Evolutionary conservation across 1,140 invertebrate genomes (phyloP).

Genomic region (Callitettix versicolor): DNA sequence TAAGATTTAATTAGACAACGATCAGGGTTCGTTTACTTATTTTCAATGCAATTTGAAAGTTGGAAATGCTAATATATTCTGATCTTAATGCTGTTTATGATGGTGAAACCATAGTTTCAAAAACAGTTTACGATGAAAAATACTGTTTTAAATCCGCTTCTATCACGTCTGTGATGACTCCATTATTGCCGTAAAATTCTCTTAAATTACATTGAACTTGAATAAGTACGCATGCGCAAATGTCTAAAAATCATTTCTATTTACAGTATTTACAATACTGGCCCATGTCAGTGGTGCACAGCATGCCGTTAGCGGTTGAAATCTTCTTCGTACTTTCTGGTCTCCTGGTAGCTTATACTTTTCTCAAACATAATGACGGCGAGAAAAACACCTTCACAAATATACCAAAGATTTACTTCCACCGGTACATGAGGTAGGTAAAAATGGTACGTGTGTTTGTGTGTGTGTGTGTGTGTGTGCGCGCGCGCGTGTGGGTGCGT

Average conservation of each 20-base stretch:
- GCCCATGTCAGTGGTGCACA: not conserved
- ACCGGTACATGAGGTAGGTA: slow-evolving; percentile 6
- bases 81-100: not conserved
- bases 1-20: too few relatives aligned
- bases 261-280: slow-evolving; percentile 1
- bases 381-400: not conserved
- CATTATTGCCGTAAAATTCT: too few relatives aligned
- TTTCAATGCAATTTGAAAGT: too few relatives aligned
- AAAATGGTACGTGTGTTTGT: too few relatives aligned
- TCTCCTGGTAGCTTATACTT: not conserved
- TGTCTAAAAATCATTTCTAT: too few relatives aligned
- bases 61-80: too few relatives aligned
- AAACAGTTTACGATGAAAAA: not conserved
- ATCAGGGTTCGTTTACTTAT: too few relatives aligned
- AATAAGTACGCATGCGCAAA: too few relatives aligned
- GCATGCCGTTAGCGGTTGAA: slow-evolving; percentile 1
- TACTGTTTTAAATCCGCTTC: not conserved
- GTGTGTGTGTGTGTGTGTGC: too few relatives aligned
- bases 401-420: not conserved
- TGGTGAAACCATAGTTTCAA: not conserved
- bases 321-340: slow-evolving; percentile 6
- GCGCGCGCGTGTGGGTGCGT: too few relatives aligned
- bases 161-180: too few relatives aligned
- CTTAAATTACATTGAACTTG: too few relatives aligned
- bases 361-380: not conserved